Percentiles rank a stretch among this genome's conserved stretches.
Evolutionary conservation across 23 tunicate species (phyloP).

Genomic region (Oikopleura dioica): DNA sequence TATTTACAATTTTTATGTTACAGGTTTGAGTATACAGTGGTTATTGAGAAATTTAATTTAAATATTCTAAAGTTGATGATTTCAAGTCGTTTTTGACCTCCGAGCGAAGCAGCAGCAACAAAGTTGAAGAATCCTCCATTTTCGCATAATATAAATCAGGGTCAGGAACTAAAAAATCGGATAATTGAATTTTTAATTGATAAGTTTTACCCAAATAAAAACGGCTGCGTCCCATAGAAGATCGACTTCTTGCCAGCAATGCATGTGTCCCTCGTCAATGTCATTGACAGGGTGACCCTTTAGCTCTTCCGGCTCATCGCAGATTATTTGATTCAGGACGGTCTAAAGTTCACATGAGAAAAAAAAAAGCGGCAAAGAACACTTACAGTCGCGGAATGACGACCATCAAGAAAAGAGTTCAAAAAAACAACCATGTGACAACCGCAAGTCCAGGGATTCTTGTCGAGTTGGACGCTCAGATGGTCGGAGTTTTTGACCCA

Average conservation of each 20-base stretch:
- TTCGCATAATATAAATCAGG: too few relatives aligned
- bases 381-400: slow-evolving; percentile 10
- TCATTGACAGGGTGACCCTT: slow-evolving; percentile 9
- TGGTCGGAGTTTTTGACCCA: background rate
- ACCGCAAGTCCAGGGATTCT: slow-evolving; percentile 8
- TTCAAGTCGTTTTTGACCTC: too few relatives aligned
- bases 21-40: too few relatives aligned
- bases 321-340: background rate
- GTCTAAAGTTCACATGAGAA: too few relatives aligned
- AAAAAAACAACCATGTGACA: background rate
- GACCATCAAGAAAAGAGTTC: background rate
- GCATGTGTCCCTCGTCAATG: slow-evolving; percentile 11
- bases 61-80: too few relatives aligned
- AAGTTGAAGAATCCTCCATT: too few relatives aligned
- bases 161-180: too few relatives aligned
- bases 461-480: background rate
- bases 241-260: background rate
- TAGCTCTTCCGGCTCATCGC: slow-evolving; percentile 2
- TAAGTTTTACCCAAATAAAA: slow-evolving; percentile 4
- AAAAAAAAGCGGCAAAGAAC: too few relatives aligned
- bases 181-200: too few relatives aligned
- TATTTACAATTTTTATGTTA: too few relatives aligned
- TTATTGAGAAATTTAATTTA: too few relatives aligned
- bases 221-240: background rate
- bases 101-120: too few relatives aligned